Conservation (phyloP, 2,797 vertebrate species). For the Manis pentadactyla region DNA sequence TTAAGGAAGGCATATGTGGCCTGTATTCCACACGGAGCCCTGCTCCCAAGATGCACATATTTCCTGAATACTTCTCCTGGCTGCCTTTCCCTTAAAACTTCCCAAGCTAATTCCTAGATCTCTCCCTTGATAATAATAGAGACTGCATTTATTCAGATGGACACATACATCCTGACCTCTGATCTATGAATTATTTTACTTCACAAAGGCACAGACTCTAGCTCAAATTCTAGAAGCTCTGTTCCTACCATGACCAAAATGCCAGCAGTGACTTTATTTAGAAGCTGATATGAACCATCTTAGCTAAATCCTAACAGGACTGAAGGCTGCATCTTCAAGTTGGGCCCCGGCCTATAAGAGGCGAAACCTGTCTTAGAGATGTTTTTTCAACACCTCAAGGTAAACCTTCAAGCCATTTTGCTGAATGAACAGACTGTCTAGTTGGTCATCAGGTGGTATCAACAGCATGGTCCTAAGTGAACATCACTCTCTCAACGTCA, state of each 20-base stretch:
- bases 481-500: neutral
- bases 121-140: neutral
- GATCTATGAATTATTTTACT: neutral
- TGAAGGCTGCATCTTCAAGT: neutral
- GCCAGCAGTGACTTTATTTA: neutral
- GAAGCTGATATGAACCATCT: neutral
- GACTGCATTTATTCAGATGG: neutral
- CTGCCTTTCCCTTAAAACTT: neutral
- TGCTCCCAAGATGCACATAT: neutral
- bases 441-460: neutral
- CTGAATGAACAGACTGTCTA: neutral
- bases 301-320: neutral
- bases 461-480: rapidly evolving
- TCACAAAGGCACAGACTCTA: neutral
- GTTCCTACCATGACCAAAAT: neutral
- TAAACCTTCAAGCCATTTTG: neutral
- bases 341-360: neutral
- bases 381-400: rapidly evolving
- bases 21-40: rapidly evolving
- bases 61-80: neutral
- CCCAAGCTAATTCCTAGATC: neutral
- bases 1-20: neutral
- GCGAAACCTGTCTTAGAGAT: neutral
- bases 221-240: neutral
- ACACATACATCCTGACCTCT: neutral